These are phyloP conservation scores for Leiothrix lutea DNA, from an alignment of 2,113 vertebrate species.

Conservation along the genomic window DNA sequence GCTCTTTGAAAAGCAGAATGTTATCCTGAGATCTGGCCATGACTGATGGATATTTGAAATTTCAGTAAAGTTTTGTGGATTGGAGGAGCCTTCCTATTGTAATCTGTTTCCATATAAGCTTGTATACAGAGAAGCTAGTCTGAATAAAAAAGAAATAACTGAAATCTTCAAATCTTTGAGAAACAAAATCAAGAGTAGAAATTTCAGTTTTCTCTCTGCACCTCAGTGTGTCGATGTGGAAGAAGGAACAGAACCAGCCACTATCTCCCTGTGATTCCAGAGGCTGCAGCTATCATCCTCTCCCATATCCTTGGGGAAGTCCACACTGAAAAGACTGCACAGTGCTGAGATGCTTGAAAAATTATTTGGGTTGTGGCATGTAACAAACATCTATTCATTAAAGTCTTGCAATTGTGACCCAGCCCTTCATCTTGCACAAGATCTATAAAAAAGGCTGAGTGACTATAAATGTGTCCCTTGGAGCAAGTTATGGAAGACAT, in stretches of 20 bases:
- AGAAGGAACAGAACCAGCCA: neutral
- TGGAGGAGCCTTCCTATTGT: neutral
- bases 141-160: neutral
- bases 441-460: slow-evolving; percentile 45
- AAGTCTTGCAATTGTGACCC: slow-evolving; percentile 34
- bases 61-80: neutral
- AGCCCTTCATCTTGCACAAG: slow-evolving; percentile 48
- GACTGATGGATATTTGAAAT: neutral
- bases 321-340: neutral
- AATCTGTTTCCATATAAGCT: neutral
- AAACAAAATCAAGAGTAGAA: neutral
- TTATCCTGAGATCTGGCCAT: neutral
- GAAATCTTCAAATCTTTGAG: neutral
- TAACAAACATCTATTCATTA: slow-evolving; percentile 41
- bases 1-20: neutral
- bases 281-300: neutral
- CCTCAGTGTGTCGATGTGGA: neutral
- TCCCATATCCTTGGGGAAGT: neutral
- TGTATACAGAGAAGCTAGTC: neutral
- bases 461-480: slow-evolving; percentile 52
- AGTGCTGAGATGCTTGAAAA: slow-evolving; percentile 28
- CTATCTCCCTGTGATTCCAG: neutral
- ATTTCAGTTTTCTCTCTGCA: neutral
- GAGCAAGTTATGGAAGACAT: slow-evolving; percentile 56
- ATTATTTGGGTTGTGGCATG: slow-evolving; percentile 33